Conservation (phyloP, 2,113 vertebrate species). For the Indicator maculatus region DNA sequence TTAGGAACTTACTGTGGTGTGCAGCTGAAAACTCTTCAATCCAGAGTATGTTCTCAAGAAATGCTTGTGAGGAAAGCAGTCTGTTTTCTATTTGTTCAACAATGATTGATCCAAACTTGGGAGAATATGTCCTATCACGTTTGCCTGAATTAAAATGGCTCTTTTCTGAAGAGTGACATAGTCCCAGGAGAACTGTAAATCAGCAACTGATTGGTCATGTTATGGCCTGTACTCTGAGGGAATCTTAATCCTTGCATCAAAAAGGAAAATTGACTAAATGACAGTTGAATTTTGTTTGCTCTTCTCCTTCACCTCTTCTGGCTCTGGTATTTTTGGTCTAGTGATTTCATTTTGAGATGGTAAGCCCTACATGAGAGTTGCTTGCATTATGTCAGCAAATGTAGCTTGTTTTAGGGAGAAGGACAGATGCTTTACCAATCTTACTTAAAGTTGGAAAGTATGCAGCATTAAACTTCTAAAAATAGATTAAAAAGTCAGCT, state of each 20-base stretch:
- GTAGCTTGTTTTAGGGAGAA: neutral
- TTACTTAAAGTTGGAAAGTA: neutral
- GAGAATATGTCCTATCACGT: neutral
- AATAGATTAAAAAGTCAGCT: neutral
- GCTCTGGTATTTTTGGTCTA: neutral
- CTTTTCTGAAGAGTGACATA: neutral
- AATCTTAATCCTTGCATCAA: neutral
- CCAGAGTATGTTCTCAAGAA: neutral
- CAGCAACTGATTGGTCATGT: neutral
- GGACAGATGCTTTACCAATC: neutral
- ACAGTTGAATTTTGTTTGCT: neutral
- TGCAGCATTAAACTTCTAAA: neutral
- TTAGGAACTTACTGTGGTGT: neutral
- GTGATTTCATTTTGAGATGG: neutral
- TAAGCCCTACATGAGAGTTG: neutral
- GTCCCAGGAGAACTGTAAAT: neutral
- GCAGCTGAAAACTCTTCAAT: neutral
- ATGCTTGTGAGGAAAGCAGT: neutral
- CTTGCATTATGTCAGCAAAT: neutral
- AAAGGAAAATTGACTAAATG: neutral
- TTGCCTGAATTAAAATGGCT: neutral
- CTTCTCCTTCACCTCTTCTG: neutral
- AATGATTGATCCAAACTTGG: neutral
- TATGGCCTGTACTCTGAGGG: neutral
- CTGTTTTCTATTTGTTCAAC: neutral